phyloP scores from a whole-genome alignment of 2,113 vertebrate genomes.

The Ptyas mucosa region DNA sequence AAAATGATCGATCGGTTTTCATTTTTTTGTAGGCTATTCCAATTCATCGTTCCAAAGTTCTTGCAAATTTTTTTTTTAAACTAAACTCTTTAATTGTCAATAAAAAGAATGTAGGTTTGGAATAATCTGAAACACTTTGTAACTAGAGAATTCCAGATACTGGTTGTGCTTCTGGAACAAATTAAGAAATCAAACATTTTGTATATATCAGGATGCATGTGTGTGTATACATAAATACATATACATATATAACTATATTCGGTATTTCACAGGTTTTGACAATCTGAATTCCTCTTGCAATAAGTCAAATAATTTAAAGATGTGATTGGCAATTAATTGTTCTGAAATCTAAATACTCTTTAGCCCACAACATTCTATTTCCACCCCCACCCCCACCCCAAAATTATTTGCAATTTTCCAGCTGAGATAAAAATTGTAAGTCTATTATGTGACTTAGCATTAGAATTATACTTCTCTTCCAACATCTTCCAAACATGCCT shows the following conservation, averaged over 20 bases:
- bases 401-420: neutral
- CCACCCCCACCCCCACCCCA: accelerated
- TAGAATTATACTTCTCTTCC: neutral
- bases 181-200: neutral
- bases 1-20: neutral
- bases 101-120: neutral
- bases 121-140: neutral
- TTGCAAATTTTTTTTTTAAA: neutral
- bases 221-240: neutral
- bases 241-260: neutral
- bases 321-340: neutral
- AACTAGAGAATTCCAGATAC: neutral
- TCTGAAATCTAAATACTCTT: neutral
- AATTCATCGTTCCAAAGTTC: neutral
- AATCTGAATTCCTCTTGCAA: neutral
- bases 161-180: neutral
- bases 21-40: neutral
- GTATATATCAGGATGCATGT: neutral
- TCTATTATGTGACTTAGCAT: neutral
- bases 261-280: neutral
- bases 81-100: neutral
- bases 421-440: neutral
- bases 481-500: neutral
- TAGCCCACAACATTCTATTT: neutral
- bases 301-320: neutral